Conservation (phyloP, 2,797 vertebrate genomes). For the Florisuga fusca region DNA sequence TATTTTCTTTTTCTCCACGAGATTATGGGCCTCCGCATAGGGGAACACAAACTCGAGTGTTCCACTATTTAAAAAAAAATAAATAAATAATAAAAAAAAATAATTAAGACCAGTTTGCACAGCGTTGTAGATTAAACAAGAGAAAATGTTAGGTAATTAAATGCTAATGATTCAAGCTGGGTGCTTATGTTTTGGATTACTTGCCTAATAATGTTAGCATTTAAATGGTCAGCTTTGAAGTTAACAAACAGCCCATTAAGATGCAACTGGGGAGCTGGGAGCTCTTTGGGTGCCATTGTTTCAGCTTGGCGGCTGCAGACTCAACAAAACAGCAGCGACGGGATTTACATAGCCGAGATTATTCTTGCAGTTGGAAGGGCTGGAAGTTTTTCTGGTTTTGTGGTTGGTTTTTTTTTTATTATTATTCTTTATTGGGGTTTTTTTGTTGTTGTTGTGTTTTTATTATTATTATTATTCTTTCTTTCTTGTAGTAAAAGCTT, state of each 20-base stretch:
- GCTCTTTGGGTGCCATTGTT: conserved; percentile 74
- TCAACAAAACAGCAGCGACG: conserved; percentile 66
- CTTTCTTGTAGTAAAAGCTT: conserved; percentile 48
- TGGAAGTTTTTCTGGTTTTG: neutral
- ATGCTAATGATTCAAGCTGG: conserved; percentile 68
- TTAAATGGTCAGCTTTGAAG: conserved; percentile 77
- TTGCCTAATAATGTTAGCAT: conserved; percentile 71
- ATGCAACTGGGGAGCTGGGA: conserved; percentile 68
- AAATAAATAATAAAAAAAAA: neutral
- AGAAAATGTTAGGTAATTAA: conserved; percentile 70
- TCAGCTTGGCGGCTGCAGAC: conserved; percentile 61
- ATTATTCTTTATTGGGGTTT: too few relatives aligned
- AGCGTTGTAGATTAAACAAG: conserved; percentile 60
- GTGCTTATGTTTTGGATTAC: conserved; percentile 73
- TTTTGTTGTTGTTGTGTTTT: neutral
- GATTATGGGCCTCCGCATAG: neutral
- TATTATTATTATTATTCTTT: neutral
- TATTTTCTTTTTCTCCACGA: neutral
- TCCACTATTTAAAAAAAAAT: neutral
- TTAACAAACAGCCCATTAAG: conserved; percentile 75
- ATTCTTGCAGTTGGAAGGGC: conserved; percentile 61
- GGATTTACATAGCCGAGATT: conserved; percentile 70
- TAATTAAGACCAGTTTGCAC: conserved; percentile 17
- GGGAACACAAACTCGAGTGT: neutral
- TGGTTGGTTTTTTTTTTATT: too few relatives aligned